phyloP scores from a whole-genome alignment of 2,797 vertebrate species.

The Gobionotothen gibberifrons region DNA sequence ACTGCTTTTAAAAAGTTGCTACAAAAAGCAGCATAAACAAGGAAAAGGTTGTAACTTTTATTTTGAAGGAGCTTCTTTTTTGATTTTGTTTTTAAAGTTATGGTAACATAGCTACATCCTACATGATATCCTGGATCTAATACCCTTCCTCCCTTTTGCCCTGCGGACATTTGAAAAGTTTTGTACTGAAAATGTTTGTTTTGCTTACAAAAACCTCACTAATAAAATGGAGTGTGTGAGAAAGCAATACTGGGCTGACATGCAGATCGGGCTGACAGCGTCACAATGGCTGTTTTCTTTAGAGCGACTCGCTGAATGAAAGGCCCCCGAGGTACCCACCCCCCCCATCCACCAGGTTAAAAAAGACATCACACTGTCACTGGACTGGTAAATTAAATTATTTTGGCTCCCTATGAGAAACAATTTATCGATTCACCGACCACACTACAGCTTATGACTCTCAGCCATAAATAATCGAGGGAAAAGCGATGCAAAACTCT shows the following conservation, averaged over 20 bases:
- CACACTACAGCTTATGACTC: slow-evolving; percentile 28
- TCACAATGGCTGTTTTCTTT: slow-evolving; percentile 64
- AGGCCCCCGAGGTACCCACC: slow-evolving; percentile 25
- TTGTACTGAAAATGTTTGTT: slow-evolving; percentile 54
- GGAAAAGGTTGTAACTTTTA: slow-evolving; percentile 11
- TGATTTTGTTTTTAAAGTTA: slow-evolving; percentile 10
- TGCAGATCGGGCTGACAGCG: slow-evolving; percentile 58
- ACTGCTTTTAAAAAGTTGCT: neutral
- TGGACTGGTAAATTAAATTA: slow-evolving; percentile 55
- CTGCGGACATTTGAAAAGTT: slow-evolving; percentile 40
- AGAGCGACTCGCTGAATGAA: slow-evolving; percentile 30
- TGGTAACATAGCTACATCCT: slow-evolving; percentile 39
- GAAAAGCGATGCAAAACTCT: slow-evolving; percentile 19
- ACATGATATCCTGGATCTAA: slow-evolving; percentile 41
- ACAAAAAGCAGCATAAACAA: slow-evolving; percentile 8
- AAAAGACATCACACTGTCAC: slow-evolving; percentile 56
- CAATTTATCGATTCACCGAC: slow-evolving; percentile 63
- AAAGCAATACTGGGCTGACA: slow-evolving; percentile 43
- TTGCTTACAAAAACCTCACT: slow-evolving; percentile 50
- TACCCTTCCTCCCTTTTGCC: slow-evolving; percentile 36
- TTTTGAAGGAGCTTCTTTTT: neutral
- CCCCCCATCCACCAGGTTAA: slow-evolving; percentile 39
- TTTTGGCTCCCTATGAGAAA: slow-evolving; percentile 49
- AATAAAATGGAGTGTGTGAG: slow-evolving; percentile 47
- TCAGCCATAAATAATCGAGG: slow-evolving; percentile 22